phyloP scores from a whole-genome alignment of 1,140 invertebrate genomes.

The Lysiphlebus fabarum region DNA sequence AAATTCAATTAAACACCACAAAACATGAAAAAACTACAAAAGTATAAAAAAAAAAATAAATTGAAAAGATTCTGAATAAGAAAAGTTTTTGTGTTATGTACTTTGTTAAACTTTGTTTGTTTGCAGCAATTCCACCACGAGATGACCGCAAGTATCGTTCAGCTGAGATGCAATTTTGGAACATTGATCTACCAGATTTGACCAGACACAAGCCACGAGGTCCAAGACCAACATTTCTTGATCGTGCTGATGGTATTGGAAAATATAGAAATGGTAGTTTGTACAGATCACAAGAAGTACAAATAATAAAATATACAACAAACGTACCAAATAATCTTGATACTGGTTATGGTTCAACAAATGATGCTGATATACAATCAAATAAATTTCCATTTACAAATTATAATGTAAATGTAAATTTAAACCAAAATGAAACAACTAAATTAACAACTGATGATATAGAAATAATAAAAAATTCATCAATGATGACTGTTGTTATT shows the following conservation, averaged over 20 bases:
- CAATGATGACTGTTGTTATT: slow-evolving; percentile 69
- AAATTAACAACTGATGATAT: slow-evolving; percentile 22
- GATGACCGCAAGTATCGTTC: slow-evolving; percentile 63
- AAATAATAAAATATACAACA: slow-evolving; percentile 18
- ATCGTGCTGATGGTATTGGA: slow-evolving; percentile 39
- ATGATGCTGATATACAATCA: slow-evolving; percentile 8
- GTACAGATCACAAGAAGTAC: slow-evolving; percentile 25
- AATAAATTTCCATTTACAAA: slow-evolving; percentile 13
- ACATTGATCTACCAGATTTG: slow-evolving; percentile 64
- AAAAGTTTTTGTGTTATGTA: slow-evolving; percentile 17
- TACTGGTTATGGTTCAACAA: slow-evolving; percentile 11
- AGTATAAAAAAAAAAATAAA: too few relatives aligned
- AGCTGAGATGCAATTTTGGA: slow-evolving; percentile 71
- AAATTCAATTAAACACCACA: too few relatives aligned
- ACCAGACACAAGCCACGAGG: slow-evolving; percentile 46
- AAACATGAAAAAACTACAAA: too few relatives aligned
- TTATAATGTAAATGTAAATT: slow-evolving; percentile 4
- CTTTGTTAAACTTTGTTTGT: neutral
- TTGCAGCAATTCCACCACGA: slow-evolving; percentile 65
- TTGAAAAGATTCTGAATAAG: too few relatives aligned
- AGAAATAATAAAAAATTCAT: slow-evolving; percentile 38
- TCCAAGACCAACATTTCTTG: slow-evolving; percentile 37
- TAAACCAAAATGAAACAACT: slow-evolving; percentile 2
- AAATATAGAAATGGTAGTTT: slow-evolving; percentile 33
- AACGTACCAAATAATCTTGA: slow-evolving; percentile 19